Conservation (phyloP, 2,113 vertebrate species). For the Colistium nudipinnis region DNA sequence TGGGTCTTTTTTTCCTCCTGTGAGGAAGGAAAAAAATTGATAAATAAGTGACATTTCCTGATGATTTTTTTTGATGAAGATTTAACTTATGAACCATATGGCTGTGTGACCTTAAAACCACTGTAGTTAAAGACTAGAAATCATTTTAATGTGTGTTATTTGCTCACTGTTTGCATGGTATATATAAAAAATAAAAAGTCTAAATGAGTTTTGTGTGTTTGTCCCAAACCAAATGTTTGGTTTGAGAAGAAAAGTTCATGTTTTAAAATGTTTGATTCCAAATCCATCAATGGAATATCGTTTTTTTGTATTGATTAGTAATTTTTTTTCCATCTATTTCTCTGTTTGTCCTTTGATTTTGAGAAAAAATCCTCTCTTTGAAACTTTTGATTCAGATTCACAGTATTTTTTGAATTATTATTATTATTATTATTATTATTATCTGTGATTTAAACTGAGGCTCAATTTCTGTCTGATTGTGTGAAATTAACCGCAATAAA, state of each 20-base stretch:
- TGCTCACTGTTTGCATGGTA: neutral
- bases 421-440: slow-evolving; percentile 31
- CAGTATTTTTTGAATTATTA: slow-evolving; percentile 11
- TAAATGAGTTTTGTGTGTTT: slow-evolving; percentile 10
- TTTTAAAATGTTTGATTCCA: neutral
- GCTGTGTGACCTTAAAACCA: neutral
- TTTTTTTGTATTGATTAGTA: too few relatives aligned
- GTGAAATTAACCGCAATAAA: slow-evolving; percentile 54
- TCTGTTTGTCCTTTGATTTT: too few relatives aligned
- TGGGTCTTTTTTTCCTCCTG: neutral
- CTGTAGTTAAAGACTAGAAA: neutral
- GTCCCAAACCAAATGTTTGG: neutral
- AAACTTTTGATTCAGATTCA: too few relatives aligned
- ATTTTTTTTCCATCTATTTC: neutral
- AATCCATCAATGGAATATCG: neutral
- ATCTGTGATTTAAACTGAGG: slow-evolving; percentile 22
- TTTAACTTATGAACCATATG: neutral
- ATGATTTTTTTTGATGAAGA: neutral
- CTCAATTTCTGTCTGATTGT: slow-evolving; percentile 18
- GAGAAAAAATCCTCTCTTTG: too few relatives aligned
- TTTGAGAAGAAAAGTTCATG: neutral
- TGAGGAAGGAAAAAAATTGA: neutral
- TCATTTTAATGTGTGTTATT: neutral
- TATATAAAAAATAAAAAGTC: slow-evolving; percentile 1
- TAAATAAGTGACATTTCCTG: neutral